Percentiles rank a stretch among this genome's conserved stretches.
phyloP scores from a whole-genome alignment of 2,797 vertebrate genomes.

The Tenualosa ilisha region DNA sequence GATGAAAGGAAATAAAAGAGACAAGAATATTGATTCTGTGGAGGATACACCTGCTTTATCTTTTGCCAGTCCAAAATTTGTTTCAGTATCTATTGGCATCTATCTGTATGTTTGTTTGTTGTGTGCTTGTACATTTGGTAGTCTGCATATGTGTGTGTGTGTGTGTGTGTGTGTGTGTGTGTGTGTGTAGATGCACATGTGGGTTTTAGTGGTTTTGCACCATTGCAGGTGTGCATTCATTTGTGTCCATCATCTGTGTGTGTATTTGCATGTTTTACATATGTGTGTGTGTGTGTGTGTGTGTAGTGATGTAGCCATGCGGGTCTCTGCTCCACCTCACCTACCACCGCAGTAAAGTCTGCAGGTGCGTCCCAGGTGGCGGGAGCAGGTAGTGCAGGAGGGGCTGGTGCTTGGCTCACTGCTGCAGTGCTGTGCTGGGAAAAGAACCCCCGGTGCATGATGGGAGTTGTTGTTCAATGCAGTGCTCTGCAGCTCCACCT shows the following conservation, averaged over 20 bases:
- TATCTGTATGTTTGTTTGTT: not conserved
- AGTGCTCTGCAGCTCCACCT: not conserved
- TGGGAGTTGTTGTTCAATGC: conserved; percentile 3
- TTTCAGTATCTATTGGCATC: not conserved
- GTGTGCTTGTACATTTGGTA: not conserved
- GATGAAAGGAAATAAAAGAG: not conserved
- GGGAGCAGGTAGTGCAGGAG: not conserved
- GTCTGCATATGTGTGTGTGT: not conserved
- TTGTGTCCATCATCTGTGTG: not conserved
- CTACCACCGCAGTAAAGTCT: not conserved
- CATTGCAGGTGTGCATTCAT: not conserved
- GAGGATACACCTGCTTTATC: not conserved
- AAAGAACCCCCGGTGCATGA: not conserved
- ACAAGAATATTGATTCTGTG: conserved; percentile 5
- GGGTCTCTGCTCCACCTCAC: not conserved
- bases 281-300: not conserved
- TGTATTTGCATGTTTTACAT: conserved; percentile 2
- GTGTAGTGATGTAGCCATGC: not conserved
- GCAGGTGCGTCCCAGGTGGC: not conserved
- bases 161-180: not conserved
- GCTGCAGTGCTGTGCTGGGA: not conserved
- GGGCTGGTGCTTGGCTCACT: not conserved
- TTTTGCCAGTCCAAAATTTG: not conserved
- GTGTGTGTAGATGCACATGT: not conserved
- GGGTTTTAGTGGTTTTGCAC: not conserved